Evolutionary conservation across 2,797 vertebrate species (phyloP).

Genomic region (Paedocypris micromegethes): DNA sequence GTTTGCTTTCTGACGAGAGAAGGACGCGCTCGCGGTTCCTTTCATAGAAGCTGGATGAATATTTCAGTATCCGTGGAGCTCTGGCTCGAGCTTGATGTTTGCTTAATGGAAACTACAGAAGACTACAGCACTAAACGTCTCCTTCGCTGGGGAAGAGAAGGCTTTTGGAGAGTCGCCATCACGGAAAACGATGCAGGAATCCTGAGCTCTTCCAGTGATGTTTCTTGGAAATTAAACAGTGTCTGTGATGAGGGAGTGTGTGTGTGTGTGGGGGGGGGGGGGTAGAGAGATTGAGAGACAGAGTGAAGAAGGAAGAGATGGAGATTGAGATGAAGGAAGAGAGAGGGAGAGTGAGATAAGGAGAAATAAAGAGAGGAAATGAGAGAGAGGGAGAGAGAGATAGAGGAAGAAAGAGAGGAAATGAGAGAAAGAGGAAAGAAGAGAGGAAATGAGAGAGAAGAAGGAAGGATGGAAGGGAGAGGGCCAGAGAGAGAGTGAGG

Average conservation of each 20-base stretch:
- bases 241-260: constrained; percentile 52
- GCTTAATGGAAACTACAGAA: constrained; percentile 54
- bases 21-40: constrained; percentile 43
- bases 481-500: constrained; percentile 37
- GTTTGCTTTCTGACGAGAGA: too few species aligned
- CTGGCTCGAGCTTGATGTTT: constrained; percentile 54
- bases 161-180: constrained; percentile 51
- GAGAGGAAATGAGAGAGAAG: too few species aligned
- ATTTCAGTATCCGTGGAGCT: constrained; percentile 58
- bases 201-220: constrained; percentile 57
- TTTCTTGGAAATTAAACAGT: constrained; percentile 58
- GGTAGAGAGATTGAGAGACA: too few species aligned
- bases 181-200: constrained; percentile 62
- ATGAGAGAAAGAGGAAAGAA: too few species aligned
- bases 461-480: too few species aligned
- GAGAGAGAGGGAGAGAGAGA: too few species aligned
- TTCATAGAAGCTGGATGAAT: constrained; percentile 58
- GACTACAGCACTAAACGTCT: constrained; percentile 45
- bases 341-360: too few species aligned
- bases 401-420: too few species aligned
- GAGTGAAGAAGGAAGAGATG: too few species aligned
- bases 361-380: too few species aligned
- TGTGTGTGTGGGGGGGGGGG: too few species aligned
- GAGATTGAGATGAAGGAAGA: too few species aligned
- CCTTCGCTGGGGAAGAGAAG: constrained; percentile 31